Percentiles rank a stretch among this genome's conserved stretches.
These are phyloP conservation scores for Brachionus koreanus DNA, from an alignment of 1,140 invertebrate species.

Conservation along the genomic window DNA sequence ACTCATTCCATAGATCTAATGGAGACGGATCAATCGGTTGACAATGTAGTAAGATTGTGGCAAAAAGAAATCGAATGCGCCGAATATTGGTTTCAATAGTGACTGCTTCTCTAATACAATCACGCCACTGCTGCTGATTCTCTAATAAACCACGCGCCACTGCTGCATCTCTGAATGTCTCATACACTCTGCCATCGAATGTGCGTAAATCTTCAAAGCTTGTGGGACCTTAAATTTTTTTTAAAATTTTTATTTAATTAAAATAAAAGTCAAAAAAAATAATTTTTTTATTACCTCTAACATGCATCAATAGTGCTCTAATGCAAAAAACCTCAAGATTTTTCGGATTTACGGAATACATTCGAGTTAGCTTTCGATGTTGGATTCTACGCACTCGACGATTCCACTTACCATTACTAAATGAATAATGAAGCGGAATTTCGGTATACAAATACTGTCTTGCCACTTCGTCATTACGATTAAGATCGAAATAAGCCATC, in stretches of 20 bases:
- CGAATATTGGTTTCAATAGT: neutral
- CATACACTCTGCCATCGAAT: neutral
- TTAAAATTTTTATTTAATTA: neutral
- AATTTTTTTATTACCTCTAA: neutral
- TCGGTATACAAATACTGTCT: neutral
- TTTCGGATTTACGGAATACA: neutral
- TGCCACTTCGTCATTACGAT: neutral
- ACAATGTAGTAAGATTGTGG: neutral
- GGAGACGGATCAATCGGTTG: neutral
- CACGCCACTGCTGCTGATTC: neutral
- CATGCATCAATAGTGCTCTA: neutral
- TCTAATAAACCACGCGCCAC: neutral
- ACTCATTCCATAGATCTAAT: neutral
- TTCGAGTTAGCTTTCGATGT: neutral
- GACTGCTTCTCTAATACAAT: slow-evolving; percentile 1
- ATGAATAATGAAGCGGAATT: neutral
- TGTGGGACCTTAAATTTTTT: neutral
- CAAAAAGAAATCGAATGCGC: neutral
- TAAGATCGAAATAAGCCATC: neutral
- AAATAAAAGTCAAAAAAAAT: no score
- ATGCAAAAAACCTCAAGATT: neutral
- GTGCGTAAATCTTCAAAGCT: neutral
- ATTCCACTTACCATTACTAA: neutral
- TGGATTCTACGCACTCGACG: neutral
- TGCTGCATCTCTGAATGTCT: neutral